Evolutionary conservation across 2,888 invertebrate species (phyloP).

Genomic region (Ormia ochracea): DNA sequence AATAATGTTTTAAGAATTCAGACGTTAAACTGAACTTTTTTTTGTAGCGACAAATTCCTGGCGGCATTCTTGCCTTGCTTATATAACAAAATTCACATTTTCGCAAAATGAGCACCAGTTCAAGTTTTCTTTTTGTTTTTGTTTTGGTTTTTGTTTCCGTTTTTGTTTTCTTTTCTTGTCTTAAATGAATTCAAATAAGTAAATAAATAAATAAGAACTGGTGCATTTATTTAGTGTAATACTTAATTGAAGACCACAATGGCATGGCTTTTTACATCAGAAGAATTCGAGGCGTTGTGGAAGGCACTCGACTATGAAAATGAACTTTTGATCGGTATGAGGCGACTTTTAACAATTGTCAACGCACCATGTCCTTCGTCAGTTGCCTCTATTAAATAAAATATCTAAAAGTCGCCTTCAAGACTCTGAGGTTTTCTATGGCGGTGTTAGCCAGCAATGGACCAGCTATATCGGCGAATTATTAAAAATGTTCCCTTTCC

Average conservation of each 20-base stretch:
- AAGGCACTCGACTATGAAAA: not conserved
- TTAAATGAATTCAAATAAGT: slow-evolving; percentile 4
- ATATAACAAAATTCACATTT: slow-evolving; percentile 45
- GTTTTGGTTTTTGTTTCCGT: not conserved
- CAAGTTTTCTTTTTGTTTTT: not conserved
- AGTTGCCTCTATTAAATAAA: too few relatives aligned
- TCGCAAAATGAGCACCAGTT: slow-evolving; percentile 27
- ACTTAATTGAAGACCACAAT: slow-evolving; percentile 41
- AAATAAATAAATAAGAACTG: slow-evolving; percentile 15
- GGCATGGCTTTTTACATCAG: slow-evolving; percentile 14
- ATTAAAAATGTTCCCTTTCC: too few relatives aligned
- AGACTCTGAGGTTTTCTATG: too few relatives aligned
- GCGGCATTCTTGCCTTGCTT: slow-evolving; percentile 51
- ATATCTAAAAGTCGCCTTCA: too few relatives aligned
- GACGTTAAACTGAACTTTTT: slow-evolving; percentile 44
- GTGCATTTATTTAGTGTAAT: slow-evolving; percentile 41
- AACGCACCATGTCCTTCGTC: too few relatives aligned
- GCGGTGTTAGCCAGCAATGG: too few relatives aligned
- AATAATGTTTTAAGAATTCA: slow-evolving; percentile 49
- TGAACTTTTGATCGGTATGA: not conserved
- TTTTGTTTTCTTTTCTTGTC: not conserved
- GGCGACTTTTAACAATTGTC: not conserved
- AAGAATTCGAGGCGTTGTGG: slow-evolving; percentile 22
- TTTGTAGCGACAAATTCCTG: slow-evolving; percentile 50
- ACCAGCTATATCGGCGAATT: too few relatives aligned